Evolutionary conservation across 2,797 vertebrate species (phyloP).

Genomic region (Gallinago stenura): DNA sequence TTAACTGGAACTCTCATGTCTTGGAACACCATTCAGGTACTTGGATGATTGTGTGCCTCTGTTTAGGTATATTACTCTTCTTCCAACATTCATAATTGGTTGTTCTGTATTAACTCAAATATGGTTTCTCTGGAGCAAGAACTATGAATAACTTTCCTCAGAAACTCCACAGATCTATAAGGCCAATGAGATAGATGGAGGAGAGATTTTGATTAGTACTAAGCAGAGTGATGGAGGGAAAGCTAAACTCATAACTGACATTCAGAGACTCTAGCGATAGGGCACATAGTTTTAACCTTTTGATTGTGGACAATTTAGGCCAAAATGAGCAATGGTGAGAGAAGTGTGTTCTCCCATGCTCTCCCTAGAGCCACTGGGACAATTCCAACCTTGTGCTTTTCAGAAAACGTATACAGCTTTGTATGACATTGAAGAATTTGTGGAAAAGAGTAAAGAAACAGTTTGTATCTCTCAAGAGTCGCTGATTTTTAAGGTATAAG

Average conservation of each 20-base stretch:
- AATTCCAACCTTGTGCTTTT: neutral
- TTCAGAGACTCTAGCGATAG: neutral
- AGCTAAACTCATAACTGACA: neutral
- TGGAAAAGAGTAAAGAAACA: neutral
- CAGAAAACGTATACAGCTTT: neutral
- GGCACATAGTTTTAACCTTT: neutral
- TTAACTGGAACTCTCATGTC: neutral
- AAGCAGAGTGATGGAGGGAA: neutral
- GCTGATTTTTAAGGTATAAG: neutral
- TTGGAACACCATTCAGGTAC: neutral
- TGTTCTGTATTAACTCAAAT: neutral
- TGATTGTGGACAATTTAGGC: neutral
- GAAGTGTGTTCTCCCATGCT: neutral
- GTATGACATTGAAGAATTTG: neutral
- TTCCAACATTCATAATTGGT: neutral
- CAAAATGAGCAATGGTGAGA: neutral
- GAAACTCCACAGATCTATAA: neutral
- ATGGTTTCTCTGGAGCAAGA: neutral
- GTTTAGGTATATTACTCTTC: neutral
- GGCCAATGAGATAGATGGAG: rapidly evolving
- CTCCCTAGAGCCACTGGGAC: neutral
- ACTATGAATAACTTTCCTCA: neutral
- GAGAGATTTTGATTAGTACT: neutral
- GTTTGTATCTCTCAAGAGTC: neutral
- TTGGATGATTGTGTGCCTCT: neutral